These are phyloP conservation scores for Sus cebifrons DNA, from an alignment of 2,797 vertebrate genomes.

Conservation along the genomic window DNA sequence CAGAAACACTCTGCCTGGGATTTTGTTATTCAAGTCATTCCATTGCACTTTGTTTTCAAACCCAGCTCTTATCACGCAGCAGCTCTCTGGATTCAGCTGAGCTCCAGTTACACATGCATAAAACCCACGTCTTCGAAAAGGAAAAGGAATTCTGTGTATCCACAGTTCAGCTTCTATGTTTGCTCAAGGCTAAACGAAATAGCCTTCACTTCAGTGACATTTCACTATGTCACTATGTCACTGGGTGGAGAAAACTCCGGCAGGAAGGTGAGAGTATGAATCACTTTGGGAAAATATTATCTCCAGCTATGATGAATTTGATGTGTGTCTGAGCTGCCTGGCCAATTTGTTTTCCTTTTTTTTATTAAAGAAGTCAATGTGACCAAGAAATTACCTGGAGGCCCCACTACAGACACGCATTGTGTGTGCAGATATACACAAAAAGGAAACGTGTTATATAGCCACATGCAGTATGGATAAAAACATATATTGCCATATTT, in stretches of 20 bases:
- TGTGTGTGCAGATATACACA: background rate
- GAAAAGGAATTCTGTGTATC: conserved; percentile 82
- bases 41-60: conserved; percentile 88
- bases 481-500: conserved; percentile 81
- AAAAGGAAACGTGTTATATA: conserved; percentile 60
- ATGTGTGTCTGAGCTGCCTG: conserved; percentile 70
- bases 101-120: conserved; percentile 75
- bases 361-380: conserved; percentile 73
- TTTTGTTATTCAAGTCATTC: conserved; percentile 92
- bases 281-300: conserved; percentile 82
- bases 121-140: conserved; percentile 83
- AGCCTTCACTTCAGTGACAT: conserved; percentile 88
- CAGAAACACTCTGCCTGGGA: conserved; percentile 87
- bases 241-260: conserved; percentile 82
- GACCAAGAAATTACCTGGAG: conserved; percentile 70
- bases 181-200: conserved; percentile 90
- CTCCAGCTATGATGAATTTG: conserved; percentile 78
- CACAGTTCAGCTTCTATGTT: conserved; percentile 83
- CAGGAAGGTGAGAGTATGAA: conserved; percentile 83
- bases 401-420: conserved; percentile 14
- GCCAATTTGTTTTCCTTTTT: conserved; percentile 81
- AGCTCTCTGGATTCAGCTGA: conserved; percentile 84
- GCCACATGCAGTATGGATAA: conserved; percentile 24
- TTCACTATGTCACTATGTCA: conserved; percentile 88
- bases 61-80: conserved; percentile 88